Conservation (phyloP, 1,140 invertebrate species). For the Reticulitermes speratus region DNA sequence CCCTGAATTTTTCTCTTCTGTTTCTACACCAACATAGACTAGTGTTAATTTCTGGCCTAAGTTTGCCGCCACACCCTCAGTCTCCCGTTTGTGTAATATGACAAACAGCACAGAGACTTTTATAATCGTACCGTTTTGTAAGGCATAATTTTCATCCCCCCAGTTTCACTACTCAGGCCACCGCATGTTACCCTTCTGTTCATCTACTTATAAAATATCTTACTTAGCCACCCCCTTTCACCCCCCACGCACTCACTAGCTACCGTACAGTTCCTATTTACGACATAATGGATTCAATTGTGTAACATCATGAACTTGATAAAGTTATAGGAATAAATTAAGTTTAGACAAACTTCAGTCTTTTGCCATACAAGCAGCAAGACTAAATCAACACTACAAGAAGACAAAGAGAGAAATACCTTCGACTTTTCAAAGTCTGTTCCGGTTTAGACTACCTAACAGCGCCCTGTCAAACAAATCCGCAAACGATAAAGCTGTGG, state of each 20-base stretch:
- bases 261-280: background rate
- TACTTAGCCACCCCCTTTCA: background rate
- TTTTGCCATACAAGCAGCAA: background rate
- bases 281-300: constrained; percentile 10
- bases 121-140: constrained; percentile 3
- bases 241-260: background rate
- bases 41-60: no score
- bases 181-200: background rate
- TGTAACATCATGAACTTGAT: background rate
- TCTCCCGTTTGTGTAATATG: background rate
- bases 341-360: constrained; percentile 4
- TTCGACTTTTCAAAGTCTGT: background rate
- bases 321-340: constrained; percentile 20
- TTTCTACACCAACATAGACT: no score
- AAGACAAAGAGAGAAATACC: background rate
- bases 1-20: no score
- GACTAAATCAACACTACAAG: background rate
- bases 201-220: constrained; percentile 5
- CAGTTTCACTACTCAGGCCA: background rate
- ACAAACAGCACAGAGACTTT: background rate
- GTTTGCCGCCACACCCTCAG: background rate
- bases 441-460: background rate
- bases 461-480: background rate
- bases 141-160: background rate
- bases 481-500: no score